phyloP scores from a whole-genome alignment of 2,797 vertebrate genomes.

The Sebastes aleutianus region DNA sequence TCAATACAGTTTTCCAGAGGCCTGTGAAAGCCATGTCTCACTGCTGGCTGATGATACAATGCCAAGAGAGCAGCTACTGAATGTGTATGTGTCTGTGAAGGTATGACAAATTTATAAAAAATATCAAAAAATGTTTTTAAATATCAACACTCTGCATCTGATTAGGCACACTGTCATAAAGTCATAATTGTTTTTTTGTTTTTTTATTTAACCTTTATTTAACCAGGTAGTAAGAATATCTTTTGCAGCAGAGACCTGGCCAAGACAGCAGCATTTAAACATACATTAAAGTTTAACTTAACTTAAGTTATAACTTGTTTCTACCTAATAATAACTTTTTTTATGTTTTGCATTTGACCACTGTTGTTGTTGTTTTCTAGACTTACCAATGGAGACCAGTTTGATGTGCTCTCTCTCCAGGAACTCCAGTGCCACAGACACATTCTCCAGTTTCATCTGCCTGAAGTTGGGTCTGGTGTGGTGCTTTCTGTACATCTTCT shows the following conservation, averaged over 20 bases:
- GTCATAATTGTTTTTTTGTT: background rate
- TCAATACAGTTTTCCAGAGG: conserved; percentile 34
- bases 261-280: too few species aligned
- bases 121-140: background rate
- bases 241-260: too few species aligned
- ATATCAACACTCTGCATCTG: background rate
- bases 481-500: conserved; percentile 96
- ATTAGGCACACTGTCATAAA: background rate
- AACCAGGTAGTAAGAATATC: too few species aligned
- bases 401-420: conserved; percentile 94
- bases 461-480: conserved; percentile 93
- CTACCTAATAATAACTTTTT: background rate
- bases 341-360: background rate
- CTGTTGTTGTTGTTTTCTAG: background rate
- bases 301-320: background rate
- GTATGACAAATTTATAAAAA: background rate
- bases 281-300: too few species aligned
- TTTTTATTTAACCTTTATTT: too few species aligned
- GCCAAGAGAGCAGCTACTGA: conserved; percentile 2
- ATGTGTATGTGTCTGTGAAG: conserved; percentile 10
- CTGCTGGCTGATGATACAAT: conserved; percentile 45
- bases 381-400: conserved; percentile 93
- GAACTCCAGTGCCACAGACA: conserved; percentile 95
- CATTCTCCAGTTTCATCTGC: conserved; percentile 97
- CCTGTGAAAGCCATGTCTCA: conserved; percentile 22